Evolutionary conservation across 2,797 vertebrate species (phyloP).

Genomic region (Thunnus albacares): DNA sequence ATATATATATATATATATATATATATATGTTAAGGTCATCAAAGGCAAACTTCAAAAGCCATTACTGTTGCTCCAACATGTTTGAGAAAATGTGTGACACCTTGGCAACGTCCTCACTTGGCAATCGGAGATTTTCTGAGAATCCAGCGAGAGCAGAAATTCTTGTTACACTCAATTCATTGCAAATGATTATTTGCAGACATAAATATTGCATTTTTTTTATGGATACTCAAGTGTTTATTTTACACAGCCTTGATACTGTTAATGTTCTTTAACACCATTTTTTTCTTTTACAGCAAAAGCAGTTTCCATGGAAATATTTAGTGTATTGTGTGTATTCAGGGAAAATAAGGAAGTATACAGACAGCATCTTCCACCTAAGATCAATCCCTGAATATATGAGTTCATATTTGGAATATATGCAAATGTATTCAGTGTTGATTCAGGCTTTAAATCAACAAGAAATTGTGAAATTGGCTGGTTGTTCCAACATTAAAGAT

Average conservation of each 20-base stretch:
- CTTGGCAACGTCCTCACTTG: neutral
- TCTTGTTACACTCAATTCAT: neutral
- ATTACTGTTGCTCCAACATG: conserved; percentile 20
- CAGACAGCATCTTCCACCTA: neutral
- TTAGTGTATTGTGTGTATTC: conserved; percentile 25
- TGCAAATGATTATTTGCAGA: conserved; percentile 15
- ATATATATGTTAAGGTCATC: neutral
- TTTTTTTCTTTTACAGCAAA: conserved; percentile 33
- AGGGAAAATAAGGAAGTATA: conserved; percentile 8
- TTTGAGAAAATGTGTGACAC: conserved; percentile 15
- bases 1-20: no score
- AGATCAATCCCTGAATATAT: conserved; percentile 40
- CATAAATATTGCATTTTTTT: conserved; percentile 9
- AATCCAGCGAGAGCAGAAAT: neutral
- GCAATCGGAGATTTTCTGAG: neutral
- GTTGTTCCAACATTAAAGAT: conserved; percentile 52
- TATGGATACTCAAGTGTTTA: neutral
- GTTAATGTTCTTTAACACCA: conserved; percentile 4
- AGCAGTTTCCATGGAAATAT: conserved; percentile 65
- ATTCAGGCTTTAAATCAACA: conserved; percentile 57
- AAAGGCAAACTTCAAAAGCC: conserved; percentile 11
- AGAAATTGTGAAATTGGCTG: conserved; percentile 28
- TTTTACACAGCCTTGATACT: neutral
- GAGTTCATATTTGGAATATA: conserved; percentile 47
- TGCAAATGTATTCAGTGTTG: conserved; percentile 44